Evolutionary conservation across 2,797 vertebrate genomes (phyloP), one percentile per base, ranked within the genome.

Genomic region (Poeciliopsis turneri): DNA sequence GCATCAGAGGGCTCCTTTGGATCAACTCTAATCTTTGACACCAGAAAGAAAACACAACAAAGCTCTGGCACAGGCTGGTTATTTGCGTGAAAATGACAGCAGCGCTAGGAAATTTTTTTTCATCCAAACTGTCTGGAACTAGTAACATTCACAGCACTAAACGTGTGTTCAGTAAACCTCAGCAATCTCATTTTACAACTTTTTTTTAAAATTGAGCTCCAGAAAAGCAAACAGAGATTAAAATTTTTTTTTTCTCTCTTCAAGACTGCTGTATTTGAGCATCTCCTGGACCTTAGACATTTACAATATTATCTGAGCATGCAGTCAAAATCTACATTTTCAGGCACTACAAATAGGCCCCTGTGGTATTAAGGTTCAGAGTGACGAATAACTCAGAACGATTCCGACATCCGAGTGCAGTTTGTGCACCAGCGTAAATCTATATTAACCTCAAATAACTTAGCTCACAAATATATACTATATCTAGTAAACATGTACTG

Each of bases 341-440:
- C 39, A 94, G 94, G 92, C 91, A 93, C 92, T 88, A 88, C 90
- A 87, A 94, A 90, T 89, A 93, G 91, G 93, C 91, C 91, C 77
- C 89, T 92, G 91, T 94, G 92, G 92, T 92, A 87, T 94, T 92
- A 93, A 95, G 94, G 93, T 91, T 93, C 88, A 93, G 89, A 94
- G 93, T 92, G 91, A 93, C 89, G 28, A 81, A 88, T 30, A 85
- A 92, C 87, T 84, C 89, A 88, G 84, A 93, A 93, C 90, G 83
- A 53, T 86, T 91, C 84, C 85, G 72, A 86, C 81, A 78, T 89
- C 86, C 82, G 84, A 86, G 90, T 90, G 92, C 93, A 92, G 79
- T 88, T 86, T 89, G 82, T 81, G 85, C 91, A 91, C 92, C 80
- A 85, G 90, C 86, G 90, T 89, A 90, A 92, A 90, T 92, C 90